phyloP scores from a whole-genome alignment of 2,888 invertebrate genomes.

The Palloptera scutellata region DNA sequence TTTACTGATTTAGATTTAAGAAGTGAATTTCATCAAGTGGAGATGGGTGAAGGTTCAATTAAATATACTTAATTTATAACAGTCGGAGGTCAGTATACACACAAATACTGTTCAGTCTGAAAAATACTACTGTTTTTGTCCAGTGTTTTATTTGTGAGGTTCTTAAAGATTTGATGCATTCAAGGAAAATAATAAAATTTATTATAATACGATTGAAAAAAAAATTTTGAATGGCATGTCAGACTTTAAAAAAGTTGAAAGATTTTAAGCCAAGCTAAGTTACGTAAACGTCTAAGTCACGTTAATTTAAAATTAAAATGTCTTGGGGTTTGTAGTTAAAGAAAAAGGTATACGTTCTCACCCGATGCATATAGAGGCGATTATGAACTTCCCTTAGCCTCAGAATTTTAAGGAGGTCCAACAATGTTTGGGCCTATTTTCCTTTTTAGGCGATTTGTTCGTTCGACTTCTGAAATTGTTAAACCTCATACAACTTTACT shows the following conservation, averaged over 20 bases:
- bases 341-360: not conserved
- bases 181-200: conserved; percentile 10
- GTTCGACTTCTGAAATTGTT: not conserved
- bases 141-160: conserved; percentile 6
- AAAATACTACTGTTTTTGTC: conserved; percentile 8
- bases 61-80: no score
- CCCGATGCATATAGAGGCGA: conserved; percentile 7
- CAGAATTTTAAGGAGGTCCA: not conserved
- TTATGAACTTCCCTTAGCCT: conserved; percentile 3
- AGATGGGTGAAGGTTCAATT: no score
- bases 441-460: conserved; percentile 8
- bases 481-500: not conserved
- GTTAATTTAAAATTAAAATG: not conserved
- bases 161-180: conserved; percentile 2
- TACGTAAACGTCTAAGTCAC: not conserved
- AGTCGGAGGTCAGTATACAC: no score
- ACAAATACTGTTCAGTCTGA: not conserved
- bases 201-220: not conserved
- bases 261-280: not conserved
- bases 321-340: not conserved
- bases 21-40: no score
- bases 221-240: not conserved
- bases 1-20: no score
- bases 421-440: not conserved
- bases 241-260: not conserved